phyloP scores from a whole-genome alignment of 2,113 vertebrate species.

The Gasterosteus nipponicus region DNA sequence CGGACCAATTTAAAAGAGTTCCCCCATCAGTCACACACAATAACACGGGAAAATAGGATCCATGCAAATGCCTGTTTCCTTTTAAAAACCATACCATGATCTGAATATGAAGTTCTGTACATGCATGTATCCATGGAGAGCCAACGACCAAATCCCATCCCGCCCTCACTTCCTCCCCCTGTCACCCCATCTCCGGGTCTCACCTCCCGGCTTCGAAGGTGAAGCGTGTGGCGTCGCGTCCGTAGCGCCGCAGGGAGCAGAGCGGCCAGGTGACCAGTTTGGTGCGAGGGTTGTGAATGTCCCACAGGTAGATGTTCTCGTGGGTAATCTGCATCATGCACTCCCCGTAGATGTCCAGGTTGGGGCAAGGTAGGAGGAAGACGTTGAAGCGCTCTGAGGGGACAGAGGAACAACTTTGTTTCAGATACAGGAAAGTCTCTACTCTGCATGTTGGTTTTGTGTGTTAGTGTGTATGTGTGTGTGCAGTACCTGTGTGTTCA shows the following conservation, averaged over 20 bases:
- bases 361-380: constrained; percentile 93
- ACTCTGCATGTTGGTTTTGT: not conserved
- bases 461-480: constrained; percentile 2
- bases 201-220: constrained; percentile 96
- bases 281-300: constrained; percentile 91
- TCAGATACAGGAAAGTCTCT: not conserved
- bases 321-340: constrained; percentile 98
- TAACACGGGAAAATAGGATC: not conserved
- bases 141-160: not conserved
- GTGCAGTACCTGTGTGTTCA: constrained; percentile 89
- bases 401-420: not conserved
- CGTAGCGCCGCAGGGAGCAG: constrained; percentile 92
- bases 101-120: not conserved
- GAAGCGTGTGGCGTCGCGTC: constrained; percentile 91
- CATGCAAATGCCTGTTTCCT: not conserved
- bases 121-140: not conserved
- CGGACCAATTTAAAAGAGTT: not conserved
- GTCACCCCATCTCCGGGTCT: constrained; percentile 2
- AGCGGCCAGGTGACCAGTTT: constrained; percentile 97
- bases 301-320: constrained; percentile 99
- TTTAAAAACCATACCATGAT: not conserved
- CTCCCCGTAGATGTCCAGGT: constrained; percentile 94
- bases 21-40: too few relatives aligned
- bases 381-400: constrained; percentile 91
- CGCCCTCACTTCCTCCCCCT: not conserved